These are phyloP conservation scores for Henricia sp. DNA, from an alignment of 53 echinoderm and acorn worm species.

Conservation along the genomic window DNA sequence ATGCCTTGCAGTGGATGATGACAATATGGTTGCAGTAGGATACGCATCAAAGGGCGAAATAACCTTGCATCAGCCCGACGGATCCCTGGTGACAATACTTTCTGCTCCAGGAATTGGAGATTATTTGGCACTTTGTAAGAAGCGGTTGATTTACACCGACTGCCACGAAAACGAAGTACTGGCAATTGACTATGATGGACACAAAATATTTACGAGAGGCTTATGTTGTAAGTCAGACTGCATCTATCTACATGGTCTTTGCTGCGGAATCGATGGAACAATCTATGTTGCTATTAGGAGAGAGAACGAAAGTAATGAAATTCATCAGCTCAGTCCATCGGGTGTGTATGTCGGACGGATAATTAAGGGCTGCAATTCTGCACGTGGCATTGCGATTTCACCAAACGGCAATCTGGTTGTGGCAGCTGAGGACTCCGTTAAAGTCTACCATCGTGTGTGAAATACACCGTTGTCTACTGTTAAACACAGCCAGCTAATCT, in stretches of 20 bases:
- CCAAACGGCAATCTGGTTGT: slow-evolving; percentile 22
- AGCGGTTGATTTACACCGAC: slow-evolving; percentile 24
- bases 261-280: not conserved
- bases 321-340: not conserved
- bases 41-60: slow-evolving; percentile 3
- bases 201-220: not conserved
- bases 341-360: not conserved
- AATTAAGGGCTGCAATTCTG: not conserved
- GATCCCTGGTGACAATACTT: slow-evolving; percentile 8
- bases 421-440: not conserved
- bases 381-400: not conserved
- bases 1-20: slow-evolving; percentile 32
- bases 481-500: too few relatives aligned
- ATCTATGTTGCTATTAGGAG: not conserved
- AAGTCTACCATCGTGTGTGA: slow-evolving; percentile 15
- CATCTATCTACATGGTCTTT: slow-evolving; percentile 2
- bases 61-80: slow-evolving; percentile 9
- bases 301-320: not conserved
- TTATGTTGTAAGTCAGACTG: not conserved
- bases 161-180: not conserved
- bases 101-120: not conserved
- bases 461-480: too few relatives aligned
- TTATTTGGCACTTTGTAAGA: slow-evolving; percentile 7
- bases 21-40: slow-evolving; percentile 23
- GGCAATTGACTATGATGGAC: not conserved